Evolutionary conservation across 2,113 vertebrate species (phyloP).

Genomic region (Boleophthalmus pectinirostris): DNA sequence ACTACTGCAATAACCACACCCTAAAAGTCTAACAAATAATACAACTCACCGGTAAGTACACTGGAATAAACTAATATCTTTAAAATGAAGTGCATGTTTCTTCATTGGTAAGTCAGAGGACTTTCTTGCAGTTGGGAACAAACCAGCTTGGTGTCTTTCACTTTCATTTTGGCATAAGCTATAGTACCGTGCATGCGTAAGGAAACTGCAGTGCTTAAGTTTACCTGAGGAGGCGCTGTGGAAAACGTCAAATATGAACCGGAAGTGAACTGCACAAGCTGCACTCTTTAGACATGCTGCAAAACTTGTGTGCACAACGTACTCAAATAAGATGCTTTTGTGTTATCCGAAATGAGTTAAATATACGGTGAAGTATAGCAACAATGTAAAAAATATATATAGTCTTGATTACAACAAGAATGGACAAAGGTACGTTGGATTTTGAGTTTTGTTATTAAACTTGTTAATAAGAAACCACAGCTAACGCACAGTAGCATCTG

Average conservation of each 20-base stretch:
- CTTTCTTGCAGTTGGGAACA: not conserved
- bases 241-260: not conserved
- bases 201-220: not conserved
- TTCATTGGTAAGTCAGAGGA: not conserved
- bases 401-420: not conserved
- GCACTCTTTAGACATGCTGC: conserved; percentile 10
- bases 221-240: conserved; percentile 30
- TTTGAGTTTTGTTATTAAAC: not conserved
- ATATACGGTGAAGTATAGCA: not conserved
- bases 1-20: not conserved
- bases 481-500: not conserved
- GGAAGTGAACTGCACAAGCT: conserved; percentile 34
- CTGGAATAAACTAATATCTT: conserved; percentile 20
- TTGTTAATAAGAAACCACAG: not conserved
- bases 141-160: conserved; percentile 56
- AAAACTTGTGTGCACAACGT: not conserved
- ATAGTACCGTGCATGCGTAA: not conserved
- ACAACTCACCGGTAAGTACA: conserved; percentile 45
- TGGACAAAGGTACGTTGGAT: conserved; percentile 6
- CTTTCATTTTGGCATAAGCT: conserved; percentile 64
- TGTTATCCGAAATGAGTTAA: no score
- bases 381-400: not conserved
- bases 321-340: not conserved
- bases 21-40: not conserved
- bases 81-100: conserved; percentile 37